Percentiles rank a stretch among this genome's conserved stretches.
Conservation (phyloP, 2,888 invertebrate species). For the Nomada fabriciana region DNA sequence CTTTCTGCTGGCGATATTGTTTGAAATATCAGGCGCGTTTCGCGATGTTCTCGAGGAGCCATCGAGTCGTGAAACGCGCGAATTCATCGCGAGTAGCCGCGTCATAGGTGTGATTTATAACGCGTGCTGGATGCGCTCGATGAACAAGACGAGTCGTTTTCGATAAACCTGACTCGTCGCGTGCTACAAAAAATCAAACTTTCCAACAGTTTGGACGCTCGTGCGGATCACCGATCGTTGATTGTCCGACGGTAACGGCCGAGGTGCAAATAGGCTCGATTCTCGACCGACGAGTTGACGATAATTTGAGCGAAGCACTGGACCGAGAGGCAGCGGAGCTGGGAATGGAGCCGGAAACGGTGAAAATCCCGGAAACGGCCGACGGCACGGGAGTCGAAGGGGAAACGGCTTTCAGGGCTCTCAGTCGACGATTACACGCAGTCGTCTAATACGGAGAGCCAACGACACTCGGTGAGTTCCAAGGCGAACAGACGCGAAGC, state of each 20-base stretch:
- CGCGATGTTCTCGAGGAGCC: conserved; percentile 21
- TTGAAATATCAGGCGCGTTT: conserved; percentile 33
- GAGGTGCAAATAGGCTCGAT: neutral
- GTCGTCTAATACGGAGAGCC: conserved; percentile 15
- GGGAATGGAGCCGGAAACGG: conserved; percentile 2
- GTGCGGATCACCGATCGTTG: neutral
- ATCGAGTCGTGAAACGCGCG: conserved; percentile 51
- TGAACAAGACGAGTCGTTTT: conserved; percentile 17
- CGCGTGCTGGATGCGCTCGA: conserved; percentile 43
- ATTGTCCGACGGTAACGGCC: neutral
- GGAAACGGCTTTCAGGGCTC: conserved; percentile 11
- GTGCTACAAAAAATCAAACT: neutral
- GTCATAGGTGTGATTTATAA: conserved; percentile 41
- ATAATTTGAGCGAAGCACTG: neutral
- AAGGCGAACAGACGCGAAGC: neutral
- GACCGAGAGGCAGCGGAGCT: neutral
- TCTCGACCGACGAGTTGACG: neutral
- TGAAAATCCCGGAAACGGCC: conserved; percentile 7
- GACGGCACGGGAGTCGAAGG: conserved; percentile 19
- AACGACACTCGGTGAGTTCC: conserved; percentile 1
- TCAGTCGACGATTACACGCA: conserved; percentile 32
- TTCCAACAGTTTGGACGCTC: too few relatives aligned
- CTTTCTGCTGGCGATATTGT: conserved; percentile 35
- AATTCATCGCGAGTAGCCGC: conserved; percentile 20
- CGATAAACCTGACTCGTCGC: neutral